Evolutionary conservation across 1,140 invertebrate species (phyloP), one percentile per base, ranked within the genome.

Genomic region (Nylanderia fulva): DNA sequence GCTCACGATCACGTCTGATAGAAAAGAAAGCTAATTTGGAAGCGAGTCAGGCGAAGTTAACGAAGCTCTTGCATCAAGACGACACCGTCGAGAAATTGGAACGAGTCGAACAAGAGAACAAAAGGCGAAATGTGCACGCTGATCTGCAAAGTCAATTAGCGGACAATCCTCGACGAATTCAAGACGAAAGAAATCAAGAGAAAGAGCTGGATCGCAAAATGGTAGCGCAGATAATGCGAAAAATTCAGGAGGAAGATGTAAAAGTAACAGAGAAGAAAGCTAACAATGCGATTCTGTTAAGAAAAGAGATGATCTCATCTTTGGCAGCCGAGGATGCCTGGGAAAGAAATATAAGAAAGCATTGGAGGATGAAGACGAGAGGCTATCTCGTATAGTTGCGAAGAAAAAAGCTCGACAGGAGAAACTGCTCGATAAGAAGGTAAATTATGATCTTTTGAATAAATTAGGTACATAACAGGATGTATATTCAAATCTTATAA

Each of bases 181-280:
- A 63, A 9, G 86, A 85, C 18, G 8, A 21, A 21, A 84, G 61
- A 27, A 42, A 0, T n/a, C 68, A 88, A 11, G 82, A 88, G 18
- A 66, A 60, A 9, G 80, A 88, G 4, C 66, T 48, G 0, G 86
- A 88, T 27, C 72, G 86, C 3, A 88, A 88, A 3, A 74, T 84
- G 45, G 13, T 71, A 27, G 86, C 88, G 13, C 64, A 68, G 29
- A 36, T 27, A 7, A 64, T 27, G 0, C 52, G 52, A 11, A 21
- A 45, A 2, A 56, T 68, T 13, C 54, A 29, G 4, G 18, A 54
- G 8, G 84, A 88, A 33, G 15, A 82, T 18, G 1, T 52, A 9
- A 33, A 54, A 42, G 39, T 45, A 15, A 75, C 66, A 15, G 54
- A 68, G 27, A 21, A 1, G 0, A 88, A 61, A 0, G 33, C 15